Base-by-base conservation (phyloP, 1,140 invertebrate genomes). In the Tribolium madens region DNA sequence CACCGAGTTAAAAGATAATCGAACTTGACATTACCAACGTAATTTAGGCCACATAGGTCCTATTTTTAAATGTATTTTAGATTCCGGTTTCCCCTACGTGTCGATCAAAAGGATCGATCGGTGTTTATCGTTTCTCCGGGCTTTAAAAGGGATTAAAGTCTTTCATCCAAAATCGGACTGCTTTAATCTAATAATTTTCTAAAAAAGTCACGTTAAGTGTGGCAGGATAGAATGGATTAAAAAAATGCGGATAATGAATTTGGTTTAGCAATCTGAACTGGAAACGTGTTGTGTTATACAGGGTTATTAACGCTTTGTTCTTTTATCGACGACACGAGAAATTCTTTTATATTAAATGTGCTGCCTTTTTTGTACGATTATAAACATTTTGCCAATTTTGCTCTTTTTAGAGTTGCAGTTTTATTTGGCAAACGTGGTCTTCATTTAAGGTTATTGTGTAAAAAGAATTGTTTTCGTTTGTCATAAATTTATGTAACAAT, bases 101-200 rank as follows among this genome's bases (percentile, higher is more conserved):
- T 64, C 57, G 57, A 64, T 64, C 57, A 64, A 21, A 64, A 31
- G 57, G 57, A 64, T 64, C 57, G 57, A 64, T 64, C 57, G 3
- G 18, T 64, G 57, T 64, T 64, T 64, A 64, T 64, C 57, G 57
- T 64, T 64, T 33, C 57, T 64, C 57, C 12, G 26, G 10, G 57
- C 57, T 64, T 64, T 64, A 33, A 64, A 64, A 64, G 57, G 57
- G 57, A 64, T 64, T 64, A 64, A 64, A 64, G 57, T 64, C 57
- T 64, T 64, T 64, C 57, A 64, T 42, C 57, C 57, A 36, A 64
- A 64, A 64, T 64, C 21, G 57, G 21, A 64, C 26, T 64, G 57
- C 57, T 64, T 64, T 64, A 64, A 64, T 64, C 57, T 33, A 64
- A 64, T 64, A 64, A 64, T 64, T 64, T 33, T 10, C 57, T 33